Conservation (phyloP, 92 coral and sea anemone species). For the Siderastrea siderea region DNA sequence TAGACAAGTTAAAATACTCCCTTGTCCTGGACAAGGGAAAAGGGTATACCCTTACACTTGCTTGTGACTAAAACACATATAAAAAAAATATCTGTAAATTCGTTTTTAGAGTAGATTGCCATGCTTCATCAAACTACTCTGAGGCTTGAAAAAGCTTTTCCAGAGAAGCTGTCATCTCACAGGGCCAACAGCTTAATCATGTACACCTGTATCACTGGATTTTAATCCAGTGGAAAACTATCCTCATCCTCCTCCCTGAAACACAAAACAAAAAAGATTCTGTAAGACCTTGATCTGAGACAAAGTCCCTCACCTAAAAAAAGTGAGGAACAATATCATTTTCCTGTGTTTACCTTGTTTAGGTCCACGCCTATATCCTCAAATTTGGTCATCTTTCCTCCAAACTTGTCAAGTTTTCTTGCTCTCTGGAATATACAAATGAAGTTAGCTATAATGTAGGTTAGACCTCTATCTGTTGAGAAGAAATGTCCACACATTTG, state of each 20-base stretch:
- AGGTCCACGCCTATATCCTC: conserved; percentile 92
- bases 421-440: conserved; percentile 72
- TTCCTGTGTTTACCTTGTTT: conserved; percentile 58
- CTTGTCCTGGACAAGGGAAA: neutral
- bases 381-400: conserved; percentile 88
- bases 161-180: conserved; percentile 44
- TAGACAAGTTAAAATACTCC: too few species aligned
- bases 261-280: neutral
- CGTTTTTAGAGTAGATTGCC: neutral
- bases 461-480: neutral
- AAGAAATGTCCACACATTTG: neutral
- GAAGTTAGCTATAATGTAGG: neutral
- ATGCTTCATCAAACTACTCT: conserved; percentile 39
- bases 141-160: conserved; percentile 30
- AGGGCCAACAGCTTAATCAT: neutral
- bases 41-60: neutral
- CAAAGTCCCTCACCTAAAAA: neutral
- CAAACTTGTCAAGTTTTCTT: conserved; percentile 58
- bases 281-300: neutral
- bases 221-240: conserved; percentile 19
- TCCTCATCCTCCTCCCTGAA: conserved; percentile 94
- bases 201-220: conserved; percentile 1
- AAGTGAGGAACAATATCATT: neutral
- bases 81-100: neutral
- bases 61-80: neutral